Conservation (phyloP, 2,113 vertebrate genomes). For the Camelus bactrianus region DNA sequence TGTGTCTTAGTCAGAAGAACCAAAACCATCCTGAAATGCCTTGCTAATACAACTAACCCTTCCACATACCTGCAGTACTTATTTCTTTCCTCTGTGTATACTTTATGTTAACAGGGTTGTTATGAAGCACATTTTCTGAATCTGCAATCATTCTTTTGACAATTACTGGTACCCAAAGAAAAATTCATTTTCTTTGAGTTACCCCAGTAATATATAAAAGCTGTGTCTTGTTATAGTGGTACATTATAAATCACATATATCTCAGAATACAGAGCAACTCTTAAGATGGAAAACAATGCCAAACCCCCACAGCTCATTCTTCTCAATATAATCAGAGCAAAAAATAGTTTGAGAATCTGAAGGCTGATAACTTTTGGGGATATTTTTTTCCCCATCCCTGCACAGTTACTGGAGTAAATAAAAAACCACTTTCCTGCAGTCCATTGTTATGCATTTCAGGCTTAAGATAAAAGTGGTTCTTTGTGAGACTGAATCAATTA, state of each 20-base stretch:
- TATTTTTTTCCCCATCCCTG: not conserved
- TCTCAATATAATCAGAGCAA: constrained; percentile 59
- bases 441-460: constrained; percentile 55
- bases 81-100: not conserved
- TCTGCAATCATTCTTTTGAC: constrained; percentile 81
- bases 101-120: constrained; percentile 74
- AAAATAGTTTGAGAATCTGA: constrained; percentile 60
- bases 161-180: constrained; percentile 78
- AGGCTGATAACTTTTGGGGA: not conserved
- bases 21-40: constrained; percentile 54
- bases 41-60: constrained; percentile 73
- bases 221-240: constrained; percentile 71
- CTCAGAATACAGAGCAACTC: constrained; percentile 56
- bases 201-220: constrained; percentile 71
- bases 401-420: constrained; percentile 55
- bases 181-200: constrained; percentile 79
- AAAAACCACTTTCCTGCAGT: constrained; percentile 60
- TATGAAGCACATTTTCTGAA: constrained; percentile 78
- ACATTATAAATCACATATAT: constrained; percentile 72
- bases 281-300: constrained; percentile 52
- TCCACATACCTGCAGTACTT: not conserved
- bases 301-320: constrained; percentile 32
- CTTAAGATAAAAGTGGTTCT: constrained; percentile 65
- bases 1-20: constrained; percentile 44
- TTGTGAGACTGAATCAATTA: constrained; percentile 63